A percentile compares a stretch with the other conserved stretches of the same genome.
These are phyloP conservation scores for Oceanites oceanicus DNA, from an alignment of 2,113 vertebrate species.

Conservation along the genomic window DNA sequence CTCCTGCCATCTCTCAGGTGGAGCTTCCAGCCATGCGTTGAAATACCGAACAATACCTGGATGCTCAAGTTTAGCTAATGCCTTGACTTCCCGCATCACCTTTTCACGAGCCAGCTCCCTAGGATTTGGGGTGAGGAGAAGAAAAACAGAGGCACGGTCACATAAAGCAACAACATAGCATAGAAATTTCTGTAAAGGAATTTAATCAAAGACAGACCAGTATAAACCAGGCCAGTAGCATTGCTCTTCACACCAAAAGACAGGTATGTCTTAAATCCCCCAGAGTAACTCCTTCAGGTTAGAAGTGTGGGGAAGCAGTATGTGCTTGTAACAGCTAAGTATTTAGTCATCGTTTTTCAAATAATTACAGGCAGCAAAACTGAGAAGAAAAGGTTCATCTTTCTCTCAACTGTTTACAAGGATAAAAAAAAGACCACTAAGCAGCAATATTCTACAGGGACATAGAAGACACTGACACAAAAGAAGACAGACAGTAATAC, in stretches of 20 bases:
- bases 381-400: not conserved
- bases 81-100: constrained; percentile 98
- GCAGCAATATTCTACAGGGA: constrained; percentile 8
- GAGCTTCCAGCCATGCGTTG: constrained; percentile 97
- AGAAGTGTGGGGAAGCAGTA: not conserved
- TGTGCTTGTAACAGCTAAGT: not conserved
- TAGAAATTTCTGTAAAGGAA: not conserved
- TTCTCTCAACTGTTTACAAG: not conserved
- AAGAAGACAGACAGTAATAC: not conserved
- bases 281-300: not conserved
- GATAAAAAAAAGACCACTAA: not conserved
- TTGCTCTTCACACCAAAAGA: not conserved
- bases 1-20: constrained; percentile 96
- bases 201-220: not conserved
- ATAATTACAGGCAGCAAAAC: not conserved
- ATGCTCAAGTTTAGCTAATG: constrained; percentile 94
- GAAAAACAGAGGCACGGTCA: not conserved
- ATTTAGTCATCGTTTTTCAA: not conserved
- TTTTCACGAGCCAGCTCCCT: constrained; percentile 95
- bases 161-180: not conserved
- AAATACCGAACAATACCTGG: constrained; percentile 97
- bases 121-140: not conserved
- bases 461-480: constrained; percentile 48
- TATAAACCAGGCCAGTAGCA: not conserved
- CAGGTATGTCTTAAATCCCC: not conserved